These are phyloP conservation scores for Pocillopora verrucosa DNA, from an alignment of 64 coral and sea anemone species.

Conservation along the genomic window DNA sequence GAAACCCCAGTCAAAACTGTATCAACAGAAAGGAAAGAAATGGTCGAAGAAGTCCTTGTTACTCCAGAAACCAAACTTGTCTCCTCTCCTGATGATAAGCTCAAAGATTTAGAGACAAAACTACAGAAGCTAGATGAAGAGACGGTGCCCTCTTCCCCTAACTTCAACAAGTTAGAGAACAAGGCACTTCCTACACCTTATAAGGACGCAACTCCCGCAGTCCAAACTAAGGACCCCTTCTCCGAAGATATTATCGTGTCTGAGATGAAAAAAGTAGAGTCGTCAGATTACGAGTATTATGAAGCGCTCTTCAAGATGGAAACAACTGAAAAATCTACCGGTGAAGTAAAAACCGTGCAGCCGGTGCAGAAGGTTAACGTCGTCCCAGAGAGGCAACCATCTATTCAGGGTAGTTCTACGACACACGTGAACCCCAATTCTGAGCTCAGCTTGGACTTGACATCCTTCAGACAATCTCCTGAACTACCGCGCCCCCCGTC, in stretches of 20 bases:
- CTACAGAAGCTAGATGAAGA: constrained; percentile 14
- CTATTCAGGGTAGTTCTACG: not conserved
- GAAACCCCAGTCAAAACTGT: not conserved
- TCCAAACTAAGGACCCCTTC: not conserved
- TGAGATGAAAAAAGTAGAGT: constrained; percentile 10
- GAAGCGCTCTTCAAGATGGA: not conserved
- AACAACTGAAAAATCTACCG: not conserved
- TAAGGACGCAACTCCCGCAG: not conserved
- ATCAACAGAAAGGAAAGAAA: not conserved
- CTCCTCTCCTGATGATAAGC: not conserved
- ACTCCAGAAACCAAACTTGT: constrained; percentile 24
- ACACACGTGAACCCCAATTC: not conserved
- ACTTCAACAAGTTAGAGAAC: not conserved
- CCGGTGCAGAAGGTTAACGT: too few species aligned
- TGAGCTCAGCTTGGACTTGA: constrained; percentile 9
- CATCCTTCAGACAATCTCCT: not conserved
- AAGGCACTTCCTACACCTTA: not conserved
- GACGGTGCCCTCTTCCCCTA: not conserved
- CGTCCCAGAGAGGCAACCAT: not conserved
- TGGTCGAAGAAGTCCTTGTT: not conserved
- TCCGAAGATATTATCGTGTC: not conserved
- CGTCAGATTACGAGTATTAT: not conserved
- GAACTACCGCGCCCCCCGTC: constrained; percentile 6
- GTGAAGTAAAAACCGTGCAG: not conserved
- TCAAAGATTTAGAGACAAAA: constrained; percentile 10